Conservation (phyloP, 2,888 invertebrate species). For the Psylliodes chrysocephalus region DNA sequence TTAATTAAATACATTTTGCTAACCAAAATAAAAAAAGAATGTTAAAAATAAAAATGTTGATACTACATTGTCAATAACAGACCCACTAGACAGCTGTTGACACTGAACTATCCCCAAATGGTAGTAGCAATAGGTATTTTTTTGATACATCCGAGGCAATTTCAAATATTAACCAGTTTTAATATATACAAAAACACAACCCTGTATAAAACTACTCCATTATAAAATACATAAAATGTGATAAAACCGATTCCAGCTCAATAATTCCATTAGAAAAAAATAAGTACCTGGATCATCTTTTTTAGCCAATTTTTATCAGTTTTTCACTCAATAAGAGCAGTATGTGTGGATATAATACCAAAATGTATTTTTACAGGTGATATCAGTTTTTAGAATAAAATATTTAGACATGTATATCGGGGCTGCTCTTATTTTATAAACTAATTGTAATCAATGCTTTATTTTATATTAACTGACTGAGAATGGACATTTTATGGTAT, state of each 20-base stretch:
- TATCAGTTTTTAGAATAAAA: background rate
- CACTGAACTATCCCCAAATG: too few species aligned
- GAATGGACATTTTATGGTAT: background rate
- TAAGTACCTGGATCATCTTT: background rate
- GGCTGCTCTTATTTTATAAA: background rate
- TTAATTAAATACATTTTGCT: too few species aligned
- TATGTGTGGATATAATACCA: slow-evolving; percentile 12
- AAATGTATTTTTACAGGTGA: background rate
- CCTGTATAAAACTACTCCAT: too few species aligned
- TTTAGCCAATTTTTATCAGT: background rate
- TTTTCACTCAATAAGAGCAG: slow-evolving; percentile 1
- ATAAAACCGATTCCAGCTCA: slow-evolving; percentile 6
- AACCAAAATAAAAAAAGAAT: too few species aligned
- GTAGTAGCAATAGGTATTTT: too few species aligned
- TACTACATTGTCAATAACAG: too few species aligned
- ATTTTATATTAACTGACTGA: slow-evolving; percentile 9
- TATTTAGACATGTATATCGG: background rate
- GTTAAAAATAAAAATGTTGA: too few species aligned
- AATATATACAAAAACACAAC: too few species aligned
- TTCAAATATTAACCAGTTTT: too few species aligned
- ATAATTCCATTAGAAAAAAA: background rate
- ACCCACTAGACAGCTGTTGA: too few species aligned
- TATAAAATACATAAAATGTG: slow-evolving; percentile 4
- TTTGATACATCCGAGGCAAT: too few species aligned
- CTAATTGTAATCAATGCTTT: background rate